These are phyloP conservation scores for Eupithecia insigniata DNA, from an alignment of 2,888 invertebrate genomes.

Conservation along the genomic window DNA sequence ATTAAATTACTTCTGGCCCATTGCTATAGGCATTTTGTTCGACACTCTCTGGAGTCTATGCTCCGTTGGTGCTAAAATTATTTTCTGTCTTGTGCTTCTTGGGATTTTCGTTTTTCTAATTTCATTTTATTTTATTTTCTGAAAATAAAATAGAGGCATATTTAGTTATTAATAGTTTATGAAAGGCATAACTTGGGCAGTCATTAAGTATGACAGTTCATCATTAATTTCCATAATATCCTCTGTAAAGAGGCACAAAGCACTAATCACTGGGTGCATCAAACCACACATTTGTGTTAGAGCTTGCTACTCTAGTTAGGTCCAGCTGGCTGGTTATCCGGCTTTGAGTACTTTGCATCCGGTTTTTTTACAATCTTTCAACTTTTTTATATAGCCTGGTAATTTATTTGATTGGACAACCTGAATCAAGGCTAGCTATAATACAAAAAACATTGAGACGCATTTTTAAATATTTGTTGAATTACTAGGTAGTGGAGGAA, in stretches of 20 bases:
- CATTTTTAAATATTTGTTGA: no score
- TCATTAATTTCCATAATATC: conserved; percentile 30
- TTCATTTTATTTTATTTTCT: no score
- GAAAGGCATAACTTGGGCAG: not conserved
- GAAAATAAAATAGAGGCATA: not conserved
- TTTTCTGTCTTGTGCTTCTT: no score
- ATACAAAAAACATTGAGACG: no score
- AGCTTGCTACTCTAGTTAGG: not conserved
- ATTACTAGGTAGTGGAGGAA: no score
- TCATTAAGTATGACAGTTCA: conserved; percentile 22
- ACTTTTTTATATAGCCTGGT: no score
- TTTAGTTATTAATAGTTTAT: not conserved
- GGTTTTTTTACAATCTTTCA: not conserved
- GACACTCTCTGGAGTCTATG: no score
- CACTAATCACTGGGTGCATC: conserved; percentile 42
- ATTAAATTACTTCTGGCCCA: no score
- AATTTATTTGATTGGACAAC: not conserved
- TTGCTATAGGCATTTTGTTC: no score
- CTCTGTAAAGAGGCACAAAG: conserved; percentile 25
- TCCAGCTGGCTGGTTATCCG: conserved; percentile 3
- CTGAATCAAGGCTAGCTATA: not conserved
- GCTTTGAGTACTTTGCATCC: conserved; percentile 6
- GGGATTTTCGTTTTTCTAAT: no score
- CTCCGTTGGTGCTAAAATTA: no score
- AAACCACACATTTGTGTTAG: conserved; percentile 36